Evolutionary conservation across 1,140 invertebrate genomes (phyloP), one percentile per base, ranked within the genome.

Genomic region (Sminthurinus signatus): DNA sequence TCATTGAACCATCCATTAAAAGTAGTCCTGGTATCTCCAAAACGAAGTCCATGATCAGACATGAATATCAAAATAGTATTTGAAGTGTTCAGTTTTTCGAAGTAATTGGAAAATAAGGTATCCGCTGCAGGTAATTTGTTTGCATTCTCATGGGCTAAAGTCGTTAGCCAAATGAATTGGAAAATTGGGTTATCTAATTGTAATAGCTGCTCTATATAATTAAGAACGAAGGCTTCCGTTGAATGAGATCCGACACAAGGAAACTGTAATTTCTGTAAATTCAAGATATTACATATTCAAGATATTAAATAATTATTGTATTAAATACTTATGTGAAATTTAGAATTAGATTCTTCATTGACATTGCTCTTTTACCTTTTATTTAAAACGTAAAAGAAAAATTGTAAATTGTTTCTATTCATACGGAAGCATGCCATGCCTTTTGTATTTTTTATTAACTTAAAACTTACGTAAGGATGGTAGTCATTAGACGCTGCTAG

Each of bases 1-100:
- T 72, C 70, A 39, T 72, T 68, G 29, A 64, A 72, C 70, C 70
- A 72, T 2, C 70, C 70, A 15, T 62, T 21, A 31, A 67, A 58
- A 27, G 64, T 72, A 60, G 58, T 21, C 5, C 70, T 32, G 27
- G 62, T 46, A 2, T 15, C 27, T 14, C 60, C 61, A 36, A 54
- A 72, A 1, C 70, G 56, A 43, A 69, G 66, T 1, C 70, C 70
- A 39, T 72, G 70, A 29, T 72, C 70, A 29, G 57, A 60, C 70
- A 72, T 67, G n/a, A 72, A 58, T 32, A 69, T 48, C 14, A 72
- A 27, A 27, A 72, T 57, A 1, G 70, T 72, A 44, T 72, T 69
- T 14, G 43, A 44, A 15, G 69, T 31, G n/a, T 60, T 44, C 27
- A 59, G 25, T 28, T 12, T 57, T 21, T 39, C 1, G 1, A 67